Evolutionary conservation across 2,797 vertebrate genomes (phyloP).

Genomic region (Sebastolobus alascanus): DNA sequence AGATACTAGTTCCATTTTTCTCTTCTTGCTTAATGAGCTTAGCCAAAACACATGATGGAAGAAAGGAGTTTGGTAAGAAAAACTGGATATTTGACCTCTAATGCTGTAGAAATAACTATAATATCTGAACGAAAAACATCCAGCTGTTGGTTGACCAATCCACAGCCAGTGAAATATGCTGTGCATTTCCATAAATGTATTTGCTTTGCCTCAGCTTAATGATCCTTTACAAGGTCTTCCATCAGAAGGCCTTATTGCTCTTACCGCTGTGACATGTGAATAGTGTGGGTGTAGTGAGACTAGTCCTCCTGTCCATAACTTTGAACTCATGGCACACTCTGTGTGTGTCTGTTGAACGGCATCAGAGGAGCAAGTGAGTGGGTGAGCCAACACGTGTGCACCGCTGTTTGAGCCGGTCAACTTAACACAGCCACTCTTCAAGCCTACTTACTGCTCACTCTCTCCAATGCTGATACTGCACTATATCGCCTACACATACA

Average conservation of each 20-base stretch:
- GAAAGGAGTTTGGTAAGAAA: neutral
- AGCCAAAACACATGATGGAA: neutral
- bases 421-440: constrained; percentile 40
- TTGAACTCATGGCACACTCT: constrained; percentile 46
- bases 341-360: constrained; percentile 65
- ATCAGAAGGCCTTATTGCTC: neutral
- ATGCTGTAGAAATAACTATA: neutral
- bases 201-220: neutral
- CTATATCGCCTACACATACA: constrained; percentile 59
- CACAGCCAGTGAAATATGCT: neutral
- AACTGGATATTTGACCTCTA: neutral
- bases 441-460: constrained; percentile 53
- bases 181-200: neutral
- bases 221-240: neutral
- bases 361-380: constrained; percentile 63
- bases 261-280: neutral
- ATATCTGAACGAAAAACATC: neutral
- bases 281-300: constrained; percentile 58
- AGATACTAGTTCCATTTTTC: no score
- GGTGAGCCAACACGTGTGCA: constrained; percentile 65
- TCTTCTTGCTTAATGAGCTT: no score
- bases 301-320: constrained; percentile 48
- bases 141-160: neutral
- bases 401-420: constrained; percentile 48
- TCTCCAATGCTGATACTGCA: constrained; percentile 58